Base-by-base conservation (phyloP, 2,888 invertebrate species). In the Stenchaetothrips biformis region DNA sequence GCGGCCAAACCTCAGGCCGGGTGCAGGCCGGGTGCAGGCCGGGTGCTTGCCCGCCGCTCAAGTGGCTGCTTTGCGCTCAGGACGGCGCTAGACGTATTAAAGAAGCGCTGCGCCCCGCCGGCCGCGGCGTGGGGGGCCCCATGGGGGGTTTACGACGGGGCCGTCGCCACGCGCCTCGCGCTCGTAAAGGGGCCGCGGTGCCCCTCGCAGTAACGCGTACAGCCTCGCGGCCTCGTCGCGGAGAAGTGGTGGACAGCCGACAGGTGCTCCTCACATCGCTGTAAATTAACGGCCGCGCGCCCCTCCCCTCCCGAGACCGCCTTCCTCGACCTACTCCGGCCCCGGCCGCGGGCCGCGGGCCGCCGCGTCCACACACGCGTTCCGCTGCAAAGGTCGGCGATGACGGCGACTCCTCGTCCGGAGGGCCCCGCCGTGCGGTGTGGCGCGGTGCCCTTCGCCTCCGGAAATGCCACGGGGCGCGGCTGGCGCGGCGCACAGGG, bases 361-460 rank as follows among this genome's bases (percentile, higher is more conserved):
- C 67, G 11, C 25, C 37, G 11, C 25, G 25, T 25, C 21, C 67
- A 25, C 67, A 21, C 25, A 21, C 67, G 25, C 67, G 67, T 74
- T 74, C 67, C 67, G 67, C 67, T 74, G 67, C 67, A 74, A 74
- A 74, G 67, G 67, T 74, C 67, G 25, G 9, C 67, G 67, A n/a
- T 4, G 11, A 11, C 9, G 67, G 7, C 11, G 21, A 0, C 21
- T 25, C 25, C 59, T 37, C 37, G 37, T 37, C 37, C 37, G 37
- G 37, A 37, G 6, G 67, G 21, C 21, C 62, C 67, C 7, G 67
- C 53, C 13, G 53, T 53, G 67, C 67, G 16, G 53, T 16, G 53
- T 7, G 67, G 1, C 67, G n/a, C 21, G 25, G 11, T 74, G 67
- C 11, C 67, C 67, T 25, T 21, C 9, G 53, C 59, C 53, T 13